Percentiles rank a stretch among this genome's conserved stretches.
These are phyloP conservation scores for Tor tambroides DNA, from an alignment of 2,113 vertebrate species.

Conservation along the genomic window DNA sequence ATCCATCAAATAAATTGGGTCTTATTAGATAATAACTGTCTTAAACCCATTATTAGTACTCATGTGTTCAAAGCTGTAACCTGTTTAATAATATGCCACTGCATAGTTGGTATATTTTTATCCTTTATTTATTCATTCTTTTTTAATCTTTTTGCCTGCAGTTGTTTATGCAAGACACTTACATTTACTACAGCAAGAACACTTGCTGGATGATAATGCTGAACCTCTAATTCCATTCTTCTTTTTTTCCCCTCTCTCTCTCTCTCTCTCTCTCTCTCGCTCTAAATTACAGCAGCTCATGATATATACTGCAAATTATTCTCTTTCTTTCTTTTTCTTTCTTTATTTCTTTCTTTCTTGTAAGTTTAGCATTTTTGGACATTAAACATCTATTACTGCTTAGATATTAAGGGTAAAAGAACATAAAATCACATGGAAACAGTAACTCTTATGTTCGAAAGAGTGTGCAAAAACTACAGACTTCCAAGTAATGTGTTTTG, in stretches of 20 bases:
- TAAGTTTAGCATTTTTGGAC: neutral
- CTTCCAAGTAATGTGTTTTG: neutral
- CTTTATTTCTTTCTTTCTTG: neutral
- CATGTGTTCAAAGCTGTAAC: neutral
- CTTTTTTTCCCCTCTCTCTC: too few relatives aligned
- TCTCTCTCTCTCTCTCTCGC: too few relatives aligned
- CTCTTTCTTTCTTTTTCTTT: too few relatives aligned
- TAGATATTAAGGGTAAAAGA: neutral
- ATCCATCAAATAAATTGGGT: neutral
- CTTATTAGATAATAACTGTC: neutral
- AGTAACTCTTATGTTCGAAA: neutral
- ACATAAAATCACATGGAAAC: neutral
- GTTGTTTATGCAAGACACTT: neutral
- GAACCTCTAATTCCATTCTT: neutral
- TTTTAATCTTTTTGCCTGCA: neutral
- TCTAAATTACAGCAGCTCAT: neutral
- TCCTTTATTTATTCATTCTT: neutral
- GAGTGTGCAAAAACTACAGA: slow-evolving; percentile 11
- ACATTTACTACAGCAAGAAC: neutral
- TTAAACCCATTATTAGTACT: neutral
- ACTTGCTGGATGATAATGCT: neutral
- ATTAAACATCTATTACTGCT: neutral
- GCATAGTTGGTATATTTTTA: neutral
- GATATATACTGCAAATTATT: neutral
- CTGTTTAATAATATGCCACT: neutral